Percentiles rank a stretch among this genome's conserved stretches.
phyloP scores from a whole-genome alignment of 2,113 vertebrate genomes.

The Pelecanus crispus region DNA sequence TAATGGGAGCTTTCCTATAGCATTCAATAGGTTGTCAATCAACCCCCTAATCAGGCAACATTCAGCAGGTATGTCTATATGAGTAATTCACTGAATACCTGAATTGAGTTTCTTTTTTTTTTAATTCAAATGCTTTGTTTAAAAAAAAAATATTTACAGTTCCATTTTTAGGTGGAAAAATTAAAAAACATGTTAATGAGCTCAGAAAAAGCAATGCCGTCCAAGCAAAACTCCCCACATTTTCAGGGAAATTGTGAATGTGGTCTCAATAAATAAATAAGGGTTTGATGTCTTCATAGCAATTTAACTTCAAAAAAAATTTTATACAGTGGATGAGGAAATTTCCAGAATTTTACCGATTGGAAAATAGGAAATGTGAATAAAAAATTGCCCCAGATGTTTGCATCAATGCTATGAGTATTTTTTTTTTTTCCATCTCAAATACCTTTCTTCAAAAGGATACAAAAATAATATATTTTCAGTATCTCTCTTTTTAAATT shows the following conservation, averaged over 20 bases:
- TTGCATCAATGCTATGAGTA: not conserved
- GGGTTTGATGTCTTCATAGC: not conserved
- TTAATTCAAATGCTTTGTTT: not conserved
- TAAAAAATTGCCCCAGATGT: not conserved
- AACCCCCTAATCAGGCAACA: not conserved
- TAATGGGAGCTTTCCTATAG: not conserved
- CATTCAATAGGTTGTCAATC: not conserved
- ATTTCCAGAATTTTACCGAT: not conserved
- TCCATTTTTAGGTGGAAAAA: not conserved
- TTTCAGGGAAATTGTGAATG: not conserved
- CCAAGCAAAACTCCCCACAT: not conserved
- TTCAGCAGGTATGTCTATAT: too few relatives aligned
- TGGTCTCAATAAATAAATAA: not conserved
- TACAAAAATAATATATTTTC: too few relatives aligned
- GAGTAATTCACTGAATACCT: not conserved
- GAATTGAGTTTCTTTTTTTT: not conserved
- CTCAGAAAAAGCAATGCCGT: not conserved
- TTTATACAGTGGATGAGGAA: not conserved
- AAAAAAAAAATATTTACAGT: not conserved
- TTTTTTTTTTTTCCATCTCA: not conserved
- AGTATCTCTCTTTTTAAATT: too few relatives aligned
- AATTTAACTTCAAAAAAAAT: not conserved
- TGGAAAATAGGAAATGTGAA: not conserved
- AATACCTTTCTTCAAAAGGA: not conserved
- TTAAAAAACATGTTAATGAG: not conserved